Evolutionary conservation across 2,797 vertebrate species (phyloP).

Genomic region (Mionectes olivaceus): DNA sequence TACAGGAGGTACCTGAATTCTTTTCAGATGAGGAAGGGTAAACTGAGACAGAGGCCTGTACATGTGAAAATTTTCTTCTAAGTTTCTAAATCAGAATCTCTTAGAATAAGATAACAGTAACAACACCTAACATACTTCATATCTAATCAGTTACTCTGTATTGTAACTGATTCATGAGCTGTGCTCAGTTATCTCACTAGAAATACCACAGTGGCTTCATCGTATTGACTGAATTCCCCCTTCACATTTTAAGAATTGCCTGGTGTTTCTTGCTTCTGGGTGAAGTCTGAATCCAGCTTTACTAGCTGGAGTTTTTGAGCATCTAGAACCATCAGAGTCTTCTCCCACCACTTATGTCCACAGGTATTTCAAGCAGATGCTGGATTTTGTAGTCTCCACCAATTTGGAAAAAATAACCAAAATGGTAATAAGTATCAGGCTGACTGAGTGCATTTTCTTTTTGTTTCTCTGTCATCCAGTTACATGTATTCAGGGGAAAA

Average conservation of each 20-base stretch:
- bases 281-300: neutral
- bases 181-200: neutral
- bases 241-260: neutral
- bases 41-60: neutral
- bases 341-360: neutral
- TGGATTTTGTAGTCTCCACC: neutral
- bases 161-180: neutral
- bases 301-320: neutral
- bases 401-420: neutral
- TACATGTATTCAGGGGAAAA: neutral
- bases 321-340: neutral
- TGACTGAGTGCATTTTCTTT: neutral
- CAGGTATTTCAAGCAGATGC: neutral
- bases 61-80: neutral
- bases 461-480: neutral
- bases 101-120: neutral
- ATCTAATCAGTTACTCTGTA: neutral
- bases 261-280: neutral
- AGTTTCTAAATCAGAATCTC: neutral
- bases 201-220: neutral
- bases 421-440: neutral
- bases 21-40: neutral
- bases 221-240: neutral
- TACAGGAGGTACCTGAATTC: neutral
- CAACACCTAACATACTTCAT: neutral